phyloP scores from a whole-genome alignment of 2,888 invertebrate genomes.

The Acronicta aceris region DNA sequence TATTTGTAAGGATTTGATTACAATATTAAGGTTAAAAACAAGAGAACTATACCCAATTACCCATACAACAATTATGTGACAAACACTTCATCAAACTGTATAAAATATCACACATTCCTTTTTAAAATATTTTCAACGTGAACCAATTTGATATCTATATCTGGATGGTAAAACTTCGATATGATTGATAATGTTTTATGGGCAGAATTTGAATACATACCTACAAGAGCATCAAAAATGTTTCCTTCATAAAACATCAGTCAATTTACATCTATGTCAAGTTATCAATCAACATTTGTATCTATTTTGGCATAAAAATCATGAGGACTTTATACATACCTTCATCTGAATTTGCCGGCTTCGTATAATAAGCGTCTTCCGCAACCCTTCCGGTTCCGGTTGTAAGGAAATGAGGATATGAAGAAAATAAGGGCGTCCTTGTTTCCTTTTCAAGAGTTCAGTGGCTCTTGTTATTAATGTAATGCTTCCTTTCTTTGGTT shows the following conservation, averaged over 20 bases:
- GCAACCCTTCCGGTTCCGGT: slow-evolving; percentile 11
- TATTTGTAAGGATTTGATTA: too few relatives aligned
- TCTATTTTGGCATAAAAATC: background rate
- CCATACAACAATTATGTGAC: too few relatives aligned
- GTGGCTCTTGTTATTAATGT: slow-evolving; percentile 3
- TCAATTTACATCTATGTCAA: background rate
- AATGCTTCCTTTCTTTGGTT: background rate
- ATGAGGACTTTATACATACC: slow-evolving; percentile 1
- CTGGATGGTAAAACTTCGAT: background rate
- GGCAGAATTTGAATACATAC: background rate
- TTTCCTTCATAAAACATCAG: slow-evolving; percentile 1
- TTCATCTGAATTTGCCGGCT: slow-evolving; percentile 14
- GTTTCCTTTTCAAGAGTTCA: slow-evolving; percentile 1
- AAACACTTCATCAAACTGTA: too few relatives aligned
- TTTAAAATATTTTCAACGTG: too few relatives aligned
- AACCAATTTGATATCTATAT: background rate
- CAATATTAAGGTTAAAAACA: too few relatives aligned
- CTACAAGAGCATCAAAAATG: background rate
- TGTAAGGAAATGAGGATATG: slow-evolving; percentile 18
- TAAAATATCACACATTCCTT: too few relatives aligned
- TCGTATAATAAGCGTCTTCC: slow-evolving; percentile 20
- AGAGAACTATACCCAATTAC: too few relatives aligned
- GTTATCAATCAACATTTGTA: background rate
- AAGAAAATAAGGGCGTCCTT: slow-evolving; percentile 2
- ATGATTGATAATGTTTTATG: slow-evolving; percentile 2